Base-by-base conservation (phyloP, 2,888 invertebrate species). In the Drosophila nr. fundita region DNA sequence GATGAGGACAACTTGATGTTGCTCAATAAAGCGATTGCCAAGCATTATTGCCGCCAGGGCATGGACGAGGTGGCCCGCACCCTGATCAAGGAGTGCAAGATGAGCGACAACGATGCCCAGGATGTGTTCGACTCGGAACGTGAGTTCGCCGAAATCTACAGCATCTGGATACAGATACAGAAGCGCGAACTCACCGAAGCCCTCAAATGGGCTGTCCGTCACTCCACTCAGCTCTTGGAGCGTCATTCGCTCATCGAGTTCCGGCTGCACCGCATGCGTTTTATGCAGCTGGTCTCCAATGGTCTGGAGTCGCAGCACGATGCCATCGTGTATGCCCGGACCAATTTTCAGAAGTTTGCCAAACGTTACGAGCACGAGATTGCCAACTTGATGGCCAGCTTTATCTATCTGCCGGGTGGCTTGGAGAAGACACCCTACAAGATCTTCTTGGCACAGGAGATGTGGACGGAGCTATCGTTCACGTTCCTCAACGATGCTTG, bases 21-120 rank as follows among this genome's bases (percentile, higher is more conserved):
- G 24, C 93, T 98, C n/a, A 97, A 97, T 92, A 96, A 97, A 94
- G 97, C 98, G 27, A 97, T 99, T 75, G 98, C 98, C 84, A 98
- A 99, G 92, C 99, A 99, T 94, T 97, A 99, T 91, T 97, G 98
- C 91, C 95, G 99, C 78, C 98, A 98, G 94, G 99, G 99, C 50
- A 95, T 98, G 95, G 95, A 98, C 80, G 98, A 98, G 63, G 98
- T 99, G 40, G 98, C 98, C 3, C 97, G 98, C 90, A 95, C 96
- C 82, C 93, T 98, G 53, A 91, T 93, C n/a, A 91, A 91, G 38
- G 93, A 92, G 72, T 92, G 90, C 29, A 84, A 90, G 62, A 92
- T 92, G 93, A 72, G 87, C 15, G 88, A 89, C 15, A 89, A 88
- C 10, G 89, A 92, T 60, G 92, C 93, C 21, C 85, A 90, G 45